Conservation (phyloP, 2,797 vertebrate species). For the Xerus rutilus region DNA sequence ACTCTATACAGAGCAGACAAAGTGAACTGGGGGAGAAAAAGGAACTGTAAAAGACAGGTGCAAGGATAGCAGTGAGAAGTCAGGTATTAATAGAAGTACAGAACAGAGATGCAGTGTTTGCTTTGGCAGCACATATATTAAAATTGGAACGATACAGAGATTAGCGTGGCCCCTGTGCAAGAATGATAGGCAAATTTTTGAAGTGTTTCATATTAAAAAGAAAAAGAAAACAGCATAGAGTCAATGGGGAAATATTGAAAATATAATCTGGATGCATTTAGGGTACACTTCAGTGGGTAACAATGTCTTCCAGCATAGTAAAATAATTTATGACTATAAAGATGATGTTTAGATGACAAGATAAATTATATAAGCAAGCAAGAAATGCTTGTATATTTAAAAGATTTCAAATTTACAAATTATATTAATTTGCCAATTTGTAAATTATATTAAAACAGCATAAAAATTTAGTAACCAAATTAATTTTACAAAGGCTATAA, state of each 20-base stretch:
- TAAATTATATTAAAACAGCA: slow-evolving; percentile 15
- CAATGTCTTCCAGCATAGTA: neutral
- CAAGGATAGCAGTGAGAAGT: neutral
- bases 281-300: neutral
- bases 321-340: neutral
- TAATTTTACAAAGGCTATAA: neutral
- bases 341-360: neutral
- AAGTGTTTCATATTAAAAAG: too few relatives aligned
- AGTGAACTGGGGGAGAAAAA: neutral
- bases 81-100: neutral
- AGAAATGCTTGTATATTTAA: neutral
- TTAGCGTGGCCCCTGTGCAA: too few relatives aligned
- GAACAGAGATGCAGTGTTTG: neutral
- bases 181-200: too few relatives aligned
- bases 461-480: neutral
- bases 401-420: neutral
- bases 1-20: neutral
- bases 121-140: too few relatives aligned
- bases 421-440: neutral
- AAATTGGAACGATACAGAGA: too few relatives aligned
- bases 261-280: neutral
- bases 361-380: slow-evolving; percentile 9
- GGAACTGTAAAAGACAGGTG: neutral
- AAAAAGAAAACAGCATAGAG: too few relatives aligned
- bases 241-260: neutral